Evolutionary conservation across 2,797 vertebrate genomes (phyloP), one percentile per base, ranked within the genome.

Genomic region (Gymnocypris eckloni): DNA sequence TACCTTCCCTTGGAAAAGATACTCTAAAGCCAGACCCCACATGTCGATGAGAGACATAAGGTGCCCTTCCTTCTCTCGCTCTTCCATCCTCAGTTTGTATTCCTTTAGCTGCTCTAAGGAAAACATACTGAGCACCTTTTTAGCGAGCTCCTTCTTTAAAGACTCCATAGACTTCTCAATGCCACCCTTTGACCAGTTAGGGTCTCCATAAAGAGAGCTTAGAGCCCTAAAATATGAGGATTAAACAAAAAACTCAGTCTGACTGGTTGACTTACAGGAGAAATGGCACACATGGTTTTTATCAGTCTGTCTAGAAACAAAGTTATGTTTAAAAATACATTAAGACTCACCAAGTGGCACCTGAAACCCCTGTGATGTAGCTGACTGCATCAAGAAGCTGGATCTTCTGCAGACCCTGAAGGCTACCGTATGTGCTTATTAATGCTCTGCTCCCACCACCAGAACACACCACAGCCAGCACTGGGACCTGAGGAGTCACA

Each of bases 391-490:
- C 95, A 89, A 97, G 88, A 72, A 97, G 87, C 48, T 94, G 93
- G 8, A 96, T 90, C 11, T 95, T 91, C 92, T 97, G 96, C 61
- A 98, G 94, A 4, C 95, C 96, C 12, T 90, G 93, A 22, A 97
- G 92, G 86, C 93, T 95, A 56, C 97, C 96, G 0, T 95, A 95
- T 48, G 96, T 91, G 0, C 95, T 94, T 0, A 95, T 96, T 95
- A 97, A 94, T 0, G 97, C 97, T 91, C 97, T 94, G 56, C 93
- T 91, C 18, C 97, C 97, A 4, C 97, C 97, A n/a, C 97, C 97
- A 0, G 97, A 97, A 2, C 94, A 95, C 86, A 97, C 90, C 0
- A 97, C 88, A 0, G 97, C 97, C 28, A 97, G 43, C 0, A 95
- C 91, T 1, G 97, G 97, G 67, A 96, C 94, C 97, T 98, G 89